Percentiles rank a stretch among this genome's conserved stretches.
Conservation (phyloP, 2,888 invertebrate genomes). For the Cephus nigrinus region DNA sequence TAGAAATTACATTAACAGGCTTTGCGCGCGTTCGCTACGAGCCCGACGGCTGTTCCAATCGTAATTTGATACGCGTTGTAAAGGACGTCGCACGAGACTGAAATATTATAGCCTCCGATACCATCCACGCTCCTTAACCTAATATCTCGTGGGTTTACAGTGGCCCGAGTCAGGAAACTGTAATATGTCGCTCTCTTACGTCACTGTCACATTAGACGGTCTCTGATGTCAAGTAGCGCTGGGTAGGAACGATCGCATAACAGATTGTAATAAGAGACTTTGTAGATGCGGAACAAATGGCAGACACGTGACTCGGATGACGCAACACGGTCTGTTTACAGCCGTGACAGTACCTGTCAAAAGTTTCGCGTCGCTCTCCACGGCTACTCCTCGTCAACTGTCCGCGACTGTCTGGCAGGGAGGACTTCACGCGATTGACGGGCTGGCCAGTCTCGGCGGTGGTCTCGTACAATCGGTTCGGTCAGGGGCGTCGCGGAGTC, state of each 20-base stretch:
- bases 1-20: neutral
- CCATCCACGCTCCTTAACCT: neutral
- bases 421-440: neutral
- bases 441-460: conserved; percentile 13
- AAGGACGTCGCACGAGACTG: neutral
- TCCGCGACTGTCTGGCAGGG: neutral
- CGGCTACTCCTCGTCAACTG: neutral
- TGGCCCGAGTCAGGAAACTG: neutral
- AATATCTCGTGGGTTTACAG: neutral
- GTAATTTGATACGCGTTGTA: neutral
- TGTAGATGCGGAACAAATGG: neutral
- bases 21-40: neutral
- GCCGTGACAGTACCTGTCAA: neutral
- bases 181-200: neutral
- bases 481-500: conserved; percentile 2
- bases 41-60: neutral
- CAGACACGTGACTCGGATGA: neutral
- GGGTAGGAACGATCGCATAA: neutral
- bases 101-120: neutral
- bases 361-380: neutral
- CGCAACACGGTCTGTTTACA: neutral
- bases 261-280: neutral
- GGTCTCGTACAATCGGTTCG: conserved; percentile 16
- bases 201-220: neutral
- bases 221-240: neutral